Evolutionary conservation across 2,113 vertebrate species (phyloP).

Genomic region (Clinocottus analis): DNA sequence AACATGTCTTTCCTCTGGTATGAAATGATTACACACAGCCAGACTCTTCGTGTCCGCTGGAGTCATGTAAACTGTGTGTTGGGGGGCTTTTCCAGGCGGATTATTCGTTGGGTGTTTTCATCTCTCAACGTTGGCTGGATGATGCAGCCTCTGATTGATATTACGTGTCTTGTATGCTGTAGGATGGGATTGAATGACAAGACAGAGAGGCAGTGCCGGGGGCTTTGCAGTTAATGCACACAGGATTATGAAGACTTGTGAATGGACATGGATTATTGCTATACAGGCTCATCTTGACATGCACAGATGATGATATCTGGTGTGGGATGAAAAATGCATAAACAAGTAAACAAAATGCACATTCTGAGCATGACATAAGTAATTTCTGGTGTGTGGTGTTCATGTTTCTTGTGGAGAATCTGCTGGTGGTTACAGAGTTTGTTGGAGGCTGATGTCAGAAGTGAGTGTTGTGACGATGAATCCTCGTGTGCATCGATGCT

Average conservation of each 20-base stretch:
- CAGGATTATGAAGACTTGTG: slow-evolving; percentile 74
- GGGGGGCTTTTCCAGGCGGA: slow-evolving; percentile 31
- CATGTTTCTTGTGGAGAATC: background rate
- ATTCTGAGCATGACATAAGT: background rate
- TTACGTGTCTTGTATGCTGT: slow-evolving; percentile 59
- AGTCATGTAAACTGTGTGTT: slow-evolving; percentile 42
- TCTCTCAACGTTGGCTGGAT: slow-evolving; percentile 35
- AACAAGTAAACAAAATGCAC: slow-evolving; percentile 20
- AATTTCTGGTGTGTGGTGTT: background rate
- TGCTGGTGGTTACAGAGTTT: slow-evolving; percentile 8
- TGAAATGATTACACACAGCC: slow-evolving; percentile 4
- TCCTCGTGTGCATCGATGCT: slow-evolving; percentile 3
- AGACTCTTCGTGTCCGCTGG: background rate
- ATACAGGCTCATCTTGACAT: slow-evolving; percentile 65
- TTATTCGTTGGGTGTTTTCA: slow-evolving; percentile 48
- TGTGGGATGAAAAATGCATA: slow-evolving; percentile 19
- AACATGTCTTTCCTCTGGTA: background rate
- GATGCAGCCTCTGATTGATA: slow-evolving; percentile 58
- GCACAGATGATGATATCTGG: slow-evolving; percentile 50
- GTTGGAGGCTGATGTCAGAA: slow-evolving; percentile 29
- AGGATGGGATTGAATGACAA: slow-evolving; percentile 62
- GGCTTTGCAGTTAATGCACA: slow-evolving; percentile 71
- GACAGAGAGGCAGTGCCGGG: slow-evolving; percentile 43
- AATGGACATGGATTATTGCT: slow-evolving; percentile 77
- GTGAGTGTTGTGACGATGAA: slow-evolving; percentile 5